phyloP scores from a whole-genome alignment of 2,113 vertebrate genomes.

The Suricata suricatta region DNA sequence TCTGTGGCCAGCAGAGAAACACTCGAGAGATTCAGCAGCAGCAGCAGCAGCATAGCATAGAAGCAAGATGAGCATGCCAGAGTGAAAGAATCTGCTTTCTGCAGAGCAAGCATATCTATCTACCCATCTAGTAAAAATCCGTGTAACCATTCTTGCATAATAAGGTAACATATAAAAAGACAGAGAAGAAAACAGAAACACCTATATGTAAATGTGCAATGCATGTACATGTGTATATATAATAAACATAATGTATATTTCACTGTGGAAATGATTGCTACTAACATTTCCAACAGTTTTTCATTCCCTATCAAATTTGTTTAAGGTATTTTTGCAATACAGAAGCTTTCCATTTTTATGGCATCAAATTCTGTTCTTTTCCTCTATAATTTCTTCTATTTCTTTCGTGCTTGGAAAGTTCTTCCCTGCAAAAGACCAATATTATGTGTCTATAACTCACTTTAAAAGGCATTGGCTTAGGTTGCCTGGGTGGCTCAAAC shows the following conservation, averaged over 20 bases:
- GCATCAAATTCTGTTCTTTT: neutral
- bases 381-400: neutral
- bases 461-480: neutral
- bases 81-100: neutral
- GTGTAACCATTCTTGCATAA: neutral
- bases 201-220: neutral
- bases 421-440: neutral
- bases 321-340: neutral
- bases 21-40: neutral
- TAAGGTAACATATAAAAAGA: neutral
- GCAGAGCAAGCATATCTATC: neutral
- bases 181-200: neutral
- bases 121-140: neutral
- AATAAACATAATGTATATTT: neutral
- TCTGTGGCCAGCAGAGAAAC: neutral
- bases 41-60: neutral
- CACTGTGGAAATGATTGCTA: neutral
- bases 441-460: neutral
- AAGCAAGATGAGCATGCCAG: neutral
- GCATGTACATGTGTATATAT: neutral
- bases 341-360: neutral
- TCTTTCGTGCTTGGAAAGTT: conserved; percentile 1
- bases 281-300: neutral
- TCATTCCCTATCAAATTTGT: neutral
- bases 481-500: too few relatives aligned